Conservation (phyloP, 2,888 invertebrate genomes). For the Leistus spinibarbis region DNA sequence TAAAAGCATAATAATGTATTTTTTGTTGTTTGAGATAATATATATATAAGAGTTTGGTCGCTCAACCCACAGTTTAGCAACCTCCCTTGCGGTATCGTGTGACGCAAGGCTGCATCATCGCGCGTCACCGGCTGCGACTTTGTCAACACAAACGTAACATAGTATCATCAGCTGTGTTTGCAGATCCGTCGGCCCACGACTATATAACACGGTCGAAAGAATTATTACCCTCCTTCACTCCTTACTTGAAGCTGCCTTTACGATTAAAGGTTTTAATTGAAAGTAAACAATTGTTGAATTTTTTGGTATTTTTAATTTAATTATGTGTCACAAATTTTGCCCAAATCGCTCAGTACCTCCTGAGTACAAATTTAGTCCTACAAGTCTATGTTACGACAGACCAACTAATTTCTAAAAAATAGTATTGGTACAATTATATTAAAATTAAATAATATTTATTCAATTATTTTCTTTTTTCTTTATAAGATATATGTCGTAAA, state of each 20-base stretch:
- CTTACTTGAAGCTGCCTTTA: not conserved
- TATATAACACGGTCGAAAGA: not conserved
- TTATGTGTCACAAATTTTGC: too few relatives aligned
- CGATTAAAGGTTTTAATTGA: not conserved
- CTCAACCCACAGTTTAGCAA: not conserved
- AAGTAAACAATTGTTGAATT: not conserved
- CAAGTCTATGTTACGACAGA: too few relatives aligned
- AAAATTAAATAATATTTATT: not conserved
- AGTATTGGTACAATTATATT: too few relatives aligned
- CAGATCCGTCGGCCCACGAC: not conserved
- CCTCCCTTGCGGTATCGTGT: slow-evolving; percentile 1
- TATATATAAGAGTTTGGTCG: not conserved
- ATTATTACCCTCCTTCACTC: not conserved
- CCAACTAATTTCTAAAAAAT: too few relatives aligned
- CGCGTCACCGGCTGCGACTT: not conserved
- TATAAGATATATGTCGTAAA: not conserved
- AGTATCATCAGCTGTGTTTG: slow-evolving; percentile 8
- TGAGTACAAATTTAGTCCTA: too few relatives aligned
- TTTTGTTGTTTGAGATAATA: not conserved
- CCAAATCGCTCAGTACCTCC: too few relatives aligned
- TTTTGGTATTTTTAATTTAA: too few relatives aligned
- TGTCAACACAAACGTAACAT: not conserved
- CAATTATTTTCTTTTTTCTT: not conserved
- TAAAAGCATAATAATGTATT: not conserved
- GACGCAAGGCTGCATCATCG: not conserved